phyloP scores from a whole-genome alignment of 2,797 vertebrate species.

The Micrastur ruficollis region DNA sequence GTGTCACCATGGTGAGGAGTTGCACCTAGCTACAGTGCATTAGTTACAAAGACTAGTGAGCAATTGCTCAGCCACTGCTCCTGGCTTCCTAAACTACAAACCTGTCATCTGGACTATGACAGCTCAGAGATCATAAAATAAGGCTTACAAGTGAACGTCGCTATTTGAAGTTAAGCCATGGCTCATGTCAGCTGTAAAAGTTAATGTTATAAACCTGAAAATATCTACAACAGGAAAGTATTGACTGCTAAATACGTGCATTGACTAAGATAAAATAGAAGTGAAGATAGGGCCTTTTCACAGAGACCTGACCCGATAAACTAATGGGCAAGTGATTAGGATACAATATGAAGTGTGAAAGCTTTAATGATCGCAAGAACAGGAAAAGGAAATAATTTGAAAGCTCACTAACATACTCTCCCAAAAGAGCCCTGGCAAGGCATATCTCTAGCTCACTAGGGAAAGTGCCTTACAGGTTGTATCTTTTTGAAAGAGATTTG shows the following conservation, averaged over 20 bases:
- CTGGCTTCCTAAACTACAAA: constrained; percentile 27
- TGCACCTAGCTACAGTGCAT: neutral
- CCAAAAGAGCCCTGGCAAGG: neutral
- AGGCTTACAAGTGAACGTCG: neutral
- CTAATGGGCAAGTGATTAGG: neutral
- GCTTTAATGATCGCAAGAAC: neutral
- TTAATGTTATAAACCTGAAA: neutral
- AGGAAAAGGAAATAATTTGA: neutral
- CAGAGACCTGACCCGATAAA: neutral
- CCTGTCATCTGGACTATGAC: neutral
- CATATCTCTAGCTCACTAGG: neutral
- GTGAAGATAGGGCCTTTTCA: neutral
- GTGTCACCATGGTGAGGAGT: constrained; percentile 59
- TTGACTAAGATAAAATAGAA: neutral
- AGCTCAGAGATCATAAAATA: neutral
- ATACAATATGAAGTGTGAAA: neutral
- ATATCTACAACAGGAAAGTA: neutral
- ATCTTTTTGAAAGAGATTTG: neutral
- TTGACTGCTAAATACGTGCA: neutral
- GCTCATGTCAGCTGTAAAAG: neutral
- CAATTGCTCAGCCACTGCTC: neutral
- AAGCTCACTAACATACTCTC: neutral
- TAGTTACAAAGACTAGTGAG: neutral
- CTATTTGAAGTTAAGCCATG: neutral
- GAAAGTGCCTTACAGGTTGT: neutral